Percentiles rank a stretch among this genome's conserved stretches.
phyloP scores from a whole-genome alignment of 2,113 vertebrate genomes.

The Heteronetta atricapilla region DNA sequence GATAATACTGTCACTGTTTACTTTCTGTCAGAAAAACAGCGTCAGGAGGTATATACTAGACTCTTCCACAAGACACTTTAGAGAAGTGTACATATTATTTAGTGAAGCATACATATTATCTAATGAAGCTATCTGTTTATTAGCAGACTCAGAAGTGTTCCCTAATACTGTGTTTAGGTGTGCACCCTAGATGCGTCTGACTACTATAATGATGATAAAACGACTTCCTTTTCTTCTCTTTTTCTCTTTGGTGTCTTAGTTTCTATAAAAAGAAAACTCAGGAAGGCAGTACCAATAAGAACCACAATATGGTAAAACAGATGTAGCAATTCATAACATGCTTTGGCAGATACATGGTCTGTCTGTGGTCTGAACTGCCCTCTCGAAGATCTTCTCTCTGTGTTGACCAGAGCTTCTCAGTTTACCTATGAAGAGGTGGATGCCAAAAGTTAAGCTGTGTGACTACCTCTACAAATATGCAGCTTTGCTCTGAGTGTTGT shows the following conservation, averaged over 20 bases:
- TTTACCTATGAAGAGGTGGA: neutral
- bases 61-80: neutral
- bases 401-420: neutral
- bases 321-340: neutral
- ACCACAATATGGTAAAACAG: neutral
- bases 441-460: neutral
- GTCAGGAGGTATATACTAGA: neutral
- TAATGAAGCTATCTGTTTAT: neutral
- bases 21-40: neutral
- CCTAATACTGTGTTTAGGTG: neutral
- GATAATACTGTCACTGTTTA: neutral
- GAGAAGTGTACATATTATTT: neutral
- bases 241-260: neutral
- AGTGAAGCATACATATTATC: neutral
- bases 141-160: neutral
- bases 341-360: neutral
- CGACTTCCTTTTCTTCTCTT: neutral
- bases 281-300: neutral
- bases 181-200: neutral
- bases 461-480: accelerated
- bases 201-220: neutral
- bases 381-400: neutral
- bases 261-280: neutral
- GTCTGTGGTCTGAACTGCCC: neutral
- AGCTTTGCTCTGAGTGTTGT: neutral